A percentile compares a stretch with the other conserved stretches of the same genome.
These are phyloP conservation scores for Girardinus metallicus DNA, from an alignment of 2,797 vertebrate genomes.

Conservation along the genomic window DNA sequence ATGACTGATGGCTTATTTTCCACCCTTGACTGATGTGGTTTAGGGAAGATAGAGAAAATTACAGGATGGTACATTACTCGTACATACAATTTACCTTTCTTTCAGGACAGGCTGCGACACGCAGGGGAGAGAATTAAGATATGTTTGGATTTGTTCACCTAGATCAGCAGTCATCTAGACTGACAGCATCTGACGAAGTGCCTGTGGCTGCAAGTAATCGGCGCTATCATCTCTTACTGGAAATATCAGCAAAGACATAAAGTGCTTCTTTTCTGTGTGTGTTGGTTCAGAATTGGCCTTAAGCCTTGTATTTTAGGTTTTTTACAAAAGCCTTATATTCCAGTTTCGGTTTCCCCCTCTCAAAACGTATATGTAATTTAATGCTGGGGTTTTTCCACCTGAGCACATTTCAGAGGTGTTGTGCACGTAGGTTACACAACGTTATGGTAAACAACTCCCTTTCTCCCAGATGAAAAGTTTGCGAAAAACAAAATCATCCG, in stretches of 20 bases:
- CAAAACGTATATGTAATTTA: neutral
- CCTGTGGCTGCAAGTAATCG: slow-evolving; percentile 18
- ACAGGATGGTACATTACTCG: slow-evolving; percentile 64
- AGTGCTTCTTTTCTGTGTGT: neutral
- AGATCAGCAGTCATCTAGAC: slow-evolving; percentile 26
- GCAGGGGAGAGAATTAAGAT: slow-evolving; percentile 47
- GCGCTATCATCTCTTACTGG: slow-evolving; percentile 8
- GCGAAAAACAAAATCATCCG: neutral
- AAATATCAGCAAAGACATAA: slow-evolving; percentile 9
- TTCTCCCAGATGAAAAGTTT: neutral
- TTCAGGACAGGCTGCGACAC: slow-evolving; percentile 50
- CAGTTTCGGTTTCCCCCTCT: neutral
- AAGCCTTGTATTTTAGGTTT: slow-evolving; percentile 2
- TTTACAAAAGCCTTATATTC: slow-evolving; percentile 18
- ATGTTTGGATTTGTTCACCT: slow-evolving; percentile 48
- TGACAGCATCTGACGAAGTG: slow-evolving; percentile 34
- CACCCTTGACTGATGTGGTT: slow-evolving; percentile 63
- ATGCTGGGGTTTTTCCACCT: neutral
- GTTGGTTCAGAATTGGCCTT: slow-evolving; percentile 2
- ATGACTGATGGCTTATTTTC: slow-evolving; percentile 64
- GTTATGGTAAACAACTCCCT: neutral
- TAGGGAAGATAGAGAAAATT: slow-evolving; percentile 65
- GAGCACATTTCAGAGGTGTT: neutral
- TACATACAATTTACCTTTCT: slow-evolving; percentile 54
- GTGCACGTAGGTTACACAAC: neutral